These are phyloP conservation scores for Pedetes capensis DNA, from an alignment of 2,113 vertebrate species.

Conservation along the genomic window DNA sequence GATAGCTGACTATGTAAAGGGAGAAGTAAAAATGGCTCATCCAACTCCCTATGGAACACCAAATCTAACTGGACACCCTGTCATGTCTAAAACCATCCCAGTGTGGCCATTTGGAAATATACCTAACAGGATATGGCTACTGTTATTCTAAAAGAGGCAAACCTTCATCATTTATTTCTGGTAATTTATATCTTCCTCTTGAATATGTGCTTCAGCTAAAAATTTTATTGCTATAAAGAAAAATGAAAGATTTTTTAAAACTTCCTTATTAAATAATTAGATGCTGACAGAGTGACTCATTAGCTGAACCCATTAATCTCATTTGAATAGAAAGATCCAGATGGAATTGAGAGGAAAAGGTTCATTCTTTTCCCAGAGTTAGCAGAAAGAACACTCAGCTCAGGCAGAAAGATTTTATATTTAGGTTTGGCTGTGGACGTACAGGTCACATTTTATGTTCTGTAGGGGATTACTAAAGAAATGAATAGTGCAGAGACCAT, in stretches of 20 bases:
- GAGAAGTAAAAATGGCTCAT: neutral
- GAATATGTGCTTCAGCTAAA: neutral
- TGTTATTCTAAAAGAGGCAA: neutral
- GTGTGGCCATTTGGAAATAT: neutral
- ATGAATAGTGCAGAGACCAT: neutral
- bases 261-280: slow-evolving; percentile 39
- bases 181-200: slow-evolving; percentile 8
- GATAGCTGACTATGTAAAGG: neutral
- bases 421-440: slow-evolving; percentile 29
- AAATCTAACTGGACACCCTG: neutral
- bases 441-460: slow-evolving; percentile 12
- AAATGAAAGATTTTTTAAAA: neutral
- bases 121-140: neutral
- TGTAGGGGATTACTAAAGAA: slow-evolving; percentile 15
- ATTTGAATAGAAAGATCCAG: slow-evolving; percentile 34
- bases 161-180: neutral
- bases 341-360: slow-evolving; percentile 15
- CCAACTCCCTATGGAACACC: neutral
- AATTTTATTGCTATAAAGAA: slow-evolving; percentile 20
- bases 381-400: neutral
- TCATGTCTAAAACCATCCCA: neutral
- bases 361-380: slow-evolving; percentile 13
- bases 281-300: slow-evolving; percentile 54
- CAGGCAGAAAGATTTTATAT: slow-evolving; percentile 24
- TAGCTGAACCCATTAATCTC: slow-evolving; percentile 63